A percentile compares a stretch with the other conserved stretches of the same genome.
Conservation (phyloP, 2,888 invertebrate genomes). For the Zele albiditarsus region DNA sequence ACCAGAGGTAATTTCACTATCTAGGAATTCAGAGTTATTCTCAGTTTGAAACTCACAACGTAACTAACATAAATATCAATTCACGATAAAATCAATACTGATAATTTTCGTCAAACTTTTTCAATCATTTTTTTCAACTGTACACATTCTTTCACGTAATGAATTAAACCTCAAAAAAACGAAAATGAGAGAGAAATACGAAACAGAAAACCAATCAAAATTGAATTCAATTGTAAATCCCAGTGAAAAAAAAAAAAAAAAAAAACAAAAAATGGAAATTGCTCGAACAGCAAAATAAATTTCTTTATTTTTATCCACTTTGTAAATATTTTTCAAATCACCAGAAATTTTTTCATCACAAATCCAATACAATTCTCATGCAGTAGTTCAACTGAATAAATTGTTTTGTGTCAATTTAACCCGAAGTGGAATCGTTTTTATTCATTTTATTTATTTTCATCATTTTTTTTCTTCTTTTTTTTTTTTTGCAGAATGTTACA, state of each 20-base stretch:
- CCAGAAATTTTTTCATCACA: neutral
- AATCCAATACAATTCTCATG: neutral
- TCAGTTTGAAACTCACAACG: neutral
- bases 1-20: constrained; percentile 70
- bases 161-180: neutral
- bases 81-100: neutral
- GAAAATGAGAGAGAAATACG: neutral
- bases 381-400: neutral
- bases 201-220: neutral
- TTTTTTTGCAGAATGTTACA: constrained; percentile 74
- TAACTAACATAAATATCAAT: neutral
- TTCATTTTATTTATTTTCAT: neutral
- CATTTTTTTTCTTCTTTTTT: neutral
- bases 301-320: neutral
- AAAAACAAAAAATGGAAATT: constrained; percentile 15
- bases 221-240: constrained; percentile 13
- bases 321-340: neutral
- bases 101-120: neutral
- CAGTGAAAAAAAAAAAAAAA: too few relatives aligned
- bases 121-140: neutral
- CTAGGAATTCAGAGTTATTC: constrained; percentile 66
- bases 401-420: neutral
- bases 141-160: neutral
- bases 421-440: neutral
- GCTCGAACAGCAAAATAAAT: constrained; percentile 56